A percentile compares a stretch with the other conserved stretches of the same genome.
These are phyloP conservation scores for Drosophila dives DNA, from an alignment of 2,888 invertebrate species.

Conservation along the genomic window DNA sequence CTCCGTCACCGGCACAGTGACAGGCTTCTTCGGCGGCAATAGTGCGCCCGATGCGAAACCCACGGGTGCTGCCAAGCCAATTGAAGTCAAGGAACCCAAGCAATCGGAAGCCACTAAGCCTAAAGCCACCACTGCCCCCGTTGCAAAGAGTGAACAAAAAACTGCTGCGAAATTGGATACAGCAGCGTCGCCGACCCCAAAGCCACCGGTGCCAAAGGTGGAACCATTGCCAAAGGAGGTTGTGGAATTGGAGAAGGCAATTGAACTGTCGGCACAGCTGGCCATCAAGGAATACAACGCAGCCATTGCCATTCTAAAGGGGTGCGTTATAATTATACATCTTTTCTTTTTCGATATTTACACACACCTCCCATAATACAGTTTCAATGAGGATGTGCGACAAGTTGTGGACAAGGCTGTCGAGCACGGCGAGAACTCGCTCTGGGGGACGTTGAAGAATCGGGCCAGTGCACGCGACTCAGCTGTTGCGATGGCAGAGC, in stretches of 20 bases:
- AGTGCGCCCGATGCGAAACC: slow-evolving; percentile 40
- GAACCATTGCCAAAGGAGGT: slow-evolving; percentile 85
- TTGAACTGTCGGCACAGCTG: slow-evolving; percentile 86
- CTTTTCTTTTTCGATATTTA: neutral
- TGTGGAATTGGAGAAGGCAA: slow-evolving; percentile 86
- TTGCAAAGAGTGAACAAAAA: slow-evolving; percentile 51
- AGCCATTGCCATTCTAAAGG: slow-evolving; percentile 87
- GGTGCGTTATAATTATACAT: slow-evolving; percentile 52
- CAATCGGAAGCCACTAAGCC: slow-evolving; percentile 32
- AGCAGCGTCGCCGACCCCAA: slow-evolving; percentile 10
- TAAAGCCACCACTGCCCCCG: slow-evolving; percentile 36
- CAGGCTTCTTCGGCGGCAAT: slow-evolving; percentile 77
- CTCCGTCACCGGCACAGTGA: slow-evolving; percentile 76
- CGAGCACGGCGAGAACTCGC: slow-evolving; percentile 87
- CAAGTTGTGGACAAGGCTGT: slow-evolving; percentile 87
- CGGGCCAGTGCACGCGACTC: slow-evolving; percentile 87
- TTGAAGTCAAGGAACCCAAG: slow-evolving; percentile 17
- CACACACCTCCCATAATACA: slow-evolving; percentile 55
- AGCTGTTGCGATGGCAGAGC: slow-evolving; percentile 87
- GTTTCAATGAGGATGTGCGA: slow-evolving; percentile 86
- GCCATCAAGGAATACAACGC: slow-evolving; percentile 89
- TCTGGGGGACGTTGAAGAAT: slow-evolving; percentile 87
- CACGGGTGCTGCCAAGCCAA: neutral
- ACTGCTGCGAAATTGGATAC: slow-evolving; percentile 34
- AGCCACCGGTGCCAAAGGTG: slow-evolving; percentile 19